Conservation (phyloP, 2,113 vertebrate species). For the Oxyruncus cristatus region DNA sequence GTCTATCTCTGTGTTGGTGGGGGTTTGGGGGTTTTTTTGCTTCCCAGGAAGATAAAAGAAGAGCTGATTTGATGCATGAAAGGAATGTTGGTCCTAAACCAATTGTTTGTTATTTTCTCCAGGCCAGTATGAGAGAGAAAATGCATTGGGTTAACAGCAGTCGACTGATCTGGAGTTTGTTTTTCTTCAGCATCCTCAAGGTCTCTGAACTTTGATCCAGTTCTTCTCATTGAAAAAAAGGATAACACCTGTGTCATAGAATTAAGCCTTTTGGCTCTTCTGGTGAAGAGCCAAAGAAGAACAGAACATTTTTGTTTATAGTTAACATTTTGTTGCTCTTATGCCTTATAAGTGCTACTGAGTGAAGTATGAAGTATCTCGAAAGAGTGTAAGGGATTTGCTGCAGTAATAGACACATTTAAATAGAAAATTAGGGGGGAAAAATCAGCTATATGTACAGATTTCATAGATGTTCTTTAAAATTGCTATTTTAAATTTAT, state of each 20-base stretch:
- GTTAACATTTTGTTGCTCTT: neutral
- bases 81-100: conserved; percentile 16
- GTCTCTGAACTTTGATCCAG: neutral
- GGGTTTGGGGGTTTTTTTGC: neutral
- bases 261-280: neutral
- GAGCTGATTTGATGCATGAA: neutral
- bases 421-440: neutral
- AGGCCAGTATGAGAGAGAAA: neutral
- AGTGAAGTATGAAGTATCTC: neutral
- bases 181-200: neutral
- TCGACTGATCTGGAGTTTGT: neutral
- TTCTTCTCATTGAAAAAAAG: neutral
- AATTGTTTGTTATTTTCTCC: conserved; percentile 50
- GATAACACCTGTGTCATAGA: neutral
- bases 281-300: neutral
- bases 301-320: neutral
- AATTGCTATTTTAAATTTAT: neutral
- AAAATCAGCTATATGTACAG: neutral
- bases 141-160: neutral
- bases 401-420: neutral
- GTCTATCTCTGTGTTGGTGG: neutral
- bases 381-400: neutral
- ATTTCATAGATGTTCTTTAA: neutral
- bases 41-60: conserved; percentile 36
- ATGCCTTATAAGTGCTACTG: neutral